Base-by-base conservation (phyloP, 2,888 invertebrate genomes). In the Xestia ashworthii region DNA sequence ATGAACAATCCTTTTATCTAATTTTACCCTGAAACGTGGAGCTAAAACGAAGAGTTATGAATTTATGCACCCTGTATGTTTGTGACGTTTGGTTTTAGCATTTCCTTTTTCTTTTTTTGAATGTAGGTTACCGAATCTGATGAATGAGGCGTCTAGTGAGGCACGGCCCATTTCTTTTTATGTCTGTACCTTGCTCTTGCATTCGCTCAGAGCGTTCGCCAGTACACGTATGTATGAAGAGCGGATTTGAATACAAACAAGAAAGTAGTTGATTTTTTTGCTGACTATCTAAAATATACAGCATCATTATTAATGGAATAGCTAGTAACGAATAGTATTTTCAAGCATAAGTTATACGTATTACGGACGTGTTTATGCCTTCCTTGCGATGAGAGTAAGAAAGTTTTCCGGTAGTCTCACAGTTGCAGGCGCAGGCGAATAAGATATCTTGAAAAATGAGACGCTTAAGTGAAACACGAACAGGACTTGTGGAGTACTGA, bases 81-180 rank as follows among this genome's bases (percentile, higher is more conserved):
- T 53, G 66, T 83, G 87, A 80, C 80, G 80, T 82, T 84, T 72
- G 76, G 80, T 74, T 83, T 69, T 70, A 67, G 75, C 69, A 83
- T 80, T 74, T 72, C 74, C 70, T 78, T 83, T 80, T 86, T 77
- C 62, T 81, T 79, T 76, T 76, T 86, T 84, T 73, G 71, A 86
- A 76, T 82, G 77, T 78, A 72, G 71, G 84, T 72, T 83, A 77
- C 80, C 66, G 75, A 88, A 88, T 81, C 82, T 83, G 86, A 81
- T 78, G 81, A 78, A 80, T 80, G 78, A 81, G 67, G 68, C 76
- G 66, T 65, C 79, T 80, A 69, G 74, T 71, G 77, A 76, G 75
- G 76, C 76, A 68, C 76, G 44, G 50, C 71, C 70, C 76, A 78
- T 72, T 85, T 85, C 76, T 82, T 78, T 85, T 70, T 75, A 58